A percentile compares a stretch with the other conserved stretches of the same genome.
phyloP scores from a whole-genome alignment of 2,797 vertebrate species.

The Rhinatrema bivittatum region DNA sequence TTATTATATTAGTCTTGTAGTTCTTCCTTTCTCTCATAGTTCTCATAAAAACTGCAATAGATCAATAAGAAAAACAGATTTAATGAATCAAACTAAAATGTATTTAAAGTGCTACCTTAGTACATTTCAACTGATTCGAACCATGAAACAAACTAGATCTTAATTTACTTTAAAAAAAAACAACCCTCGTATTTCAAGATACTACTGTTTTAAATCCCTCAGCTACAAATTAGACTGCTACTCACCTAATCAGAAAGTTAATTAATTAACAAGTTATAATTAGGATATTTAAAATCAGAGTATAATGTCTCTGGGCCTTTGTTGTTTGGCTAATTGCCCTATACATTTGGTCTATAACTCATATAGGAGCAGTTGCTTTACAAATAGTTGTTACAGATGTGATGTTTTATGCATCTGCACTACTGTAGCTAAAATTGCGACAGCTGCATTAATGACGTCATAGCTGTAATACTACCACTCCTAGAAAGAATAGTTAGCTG shows the following conservation, averaged over 20 bases:
- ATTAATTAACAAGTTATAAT: slow-evolving; percentile 73
- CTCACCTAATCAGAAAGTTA: slow-evolving; percentile 73
- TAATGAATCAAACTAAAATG: too few species aligned
- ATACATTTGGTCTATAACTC: slow-evolving; percentile 56
- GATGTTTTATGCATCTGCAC: too few species aligned
- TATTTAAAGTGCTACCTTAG: too few species aligned
- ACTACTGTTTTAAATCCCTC: slow-evolving; percentile 58
- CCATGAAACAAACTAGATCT: neutral
- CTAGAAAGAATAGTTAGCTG: too few species aligned
- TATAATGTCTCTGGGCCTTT: slow-evolving; percentile 48
- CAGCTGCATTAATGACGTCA: neutral
- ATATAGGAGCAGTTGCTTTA: too few species aligned
- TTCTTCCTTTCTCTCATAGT: too few species aligned
- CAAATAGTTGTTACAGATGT: slow-evolving; percentile 41
- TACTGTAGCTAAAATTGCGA: too few species aligned
- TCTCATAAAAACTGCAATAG: too few species aligned
- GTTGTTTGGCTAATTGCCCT: slow-evolving; percentile 55
- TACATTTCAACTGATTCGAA: too few species aligned
- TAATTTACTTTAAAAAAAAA: neutral
- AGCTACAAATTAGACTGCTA: slow-evolving; percentile 70
- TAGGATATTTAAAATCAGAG: slow-evolving; percentile 64
- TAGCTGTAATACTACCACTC: too few species aligned
- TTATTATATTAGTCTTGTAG: too few species aligned
- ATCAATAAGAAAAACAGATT: too few species aligned
- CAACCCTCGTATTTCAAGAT: slow-evolving; percentile 60